Percentiles rank a stretch among this genome's conserved stretches.
phyloP scores from a whole-genome alignment of 1,140 invertebrate genomes.

The Achroia grisella region DNA sequence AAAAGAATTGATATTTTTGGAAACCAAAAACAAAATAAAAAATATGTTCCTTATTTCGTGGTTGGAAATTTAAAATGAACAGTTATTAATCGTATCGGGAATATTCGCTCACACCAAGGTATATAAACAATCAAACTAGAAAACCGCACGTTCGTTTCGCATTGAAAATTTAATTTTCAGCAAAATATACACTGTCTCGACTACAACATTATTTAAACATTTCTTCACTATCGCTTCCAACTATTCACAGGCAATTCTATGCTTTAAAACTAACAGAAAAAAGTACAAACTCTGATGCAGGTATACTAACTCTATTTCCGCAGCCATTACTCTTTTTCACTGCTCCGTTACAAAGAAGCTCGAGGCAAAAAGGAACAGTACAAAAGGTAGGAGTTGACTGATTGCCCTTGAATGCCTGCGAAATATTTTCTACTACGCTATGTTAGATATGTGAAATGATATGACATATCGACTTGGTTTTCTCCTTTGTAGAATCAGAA shows the following conservation, averaged over 20 bases:
- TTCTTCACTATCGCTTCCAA: neutral
- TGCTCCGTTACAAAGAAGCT: slow-evolving; percentile 18
- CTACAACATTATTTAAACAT: slow-evolving; percentile 18
- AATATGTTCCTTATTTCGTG: too few relatives aligned
- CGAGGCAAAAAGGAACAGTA: slow-evolving; percentile 9
- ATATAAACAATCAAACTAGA: too few relatives aligned
- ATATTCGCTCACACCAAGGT: too few relatives aligned
- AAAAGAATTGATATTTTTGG: too few relatives aligned
- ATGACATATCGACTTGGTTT: too few relatives aligned
- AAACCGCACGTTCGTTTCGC: neutral
- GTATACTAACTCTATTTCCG: slow-evolving; percentile 21
- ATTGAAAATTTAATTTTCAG: slow-evolving; percentile 1
- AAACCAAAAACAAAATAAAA: too few relatives aligned
- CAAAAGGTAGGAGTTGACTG: slow-evolving; percentile 15
- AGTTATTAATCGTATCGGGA: too few relatives aligned
- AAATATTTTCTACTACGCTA: slow-evolving; percentile 16
- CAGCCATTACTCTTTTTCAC: slow-evolving; percentile 28
- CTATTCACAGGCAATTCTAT: slow-evolving; percentile 6
- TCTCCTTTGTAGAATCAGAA: too few relatives aligned
- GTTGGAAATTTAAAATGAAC: too few relatives aligned
- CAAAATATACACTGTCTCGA: slow-evolving; percentile 13
- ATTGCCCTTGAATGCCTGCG: slow-evolving; percentile 12
- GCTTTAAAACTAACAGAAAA: slow-evolving; percentile 9
- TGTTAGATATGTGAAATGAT: slow-evolving; percentile 11
- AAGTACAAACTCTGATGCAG: slow-evolving; percentile 10